Percentiles rank a stretch among this genome's conserved stretches.
phyloP scores from a whole-genome alignment of 2,113 vertebrate genomes.

The Lipophrys pholis region DNA sequence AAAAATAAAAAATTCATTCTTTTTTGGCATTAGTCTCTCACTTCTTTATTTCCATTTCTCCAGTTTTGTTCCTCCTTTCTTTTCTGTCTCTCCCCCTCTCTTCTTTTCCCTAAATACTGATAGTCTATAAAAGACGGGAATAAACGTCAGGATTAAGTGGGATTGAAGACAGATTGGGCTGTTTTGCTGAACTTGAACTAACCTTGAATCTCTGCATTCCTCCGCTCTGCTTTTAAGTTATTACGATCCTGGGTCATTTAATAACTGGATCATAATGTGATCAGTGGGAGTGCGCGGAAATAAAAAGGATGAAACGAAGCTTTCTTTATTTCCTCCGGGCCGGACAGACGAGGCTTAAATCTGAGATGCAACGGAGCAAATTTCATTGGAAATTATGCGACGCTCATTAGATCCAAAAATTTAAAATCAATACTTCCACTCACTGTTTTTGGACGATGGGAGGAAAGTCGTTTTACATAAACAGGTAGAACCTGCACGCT shows the following conservation, averaged over 20 bases:
- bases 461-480: too few species aligned
- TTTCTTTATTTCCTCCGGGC: conserved; percentile 28
- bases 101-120: not conserved
- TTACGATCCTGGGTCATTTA: conserved; percentile 54
- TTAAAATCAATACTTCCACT: not conserved
- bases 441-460: too few species aligned
- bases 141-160: conserved; percentile 26
- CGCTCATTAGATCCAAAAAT: not conserved
- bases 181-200: conserved; percentile 48
- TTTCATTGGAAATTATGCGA: conserved; percentile 14
- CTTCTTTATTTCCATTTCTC: too few species aligned
- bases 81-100: not conserved
- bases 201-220: conserved; percentile 51
- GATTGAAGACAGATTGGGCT: conserved; percentile 30
- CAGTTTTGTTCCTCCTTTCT: not conserved
- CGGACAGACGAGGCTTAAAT: conserved; percentile 25
- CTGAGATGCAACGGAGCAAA: conserved; percentile 12
- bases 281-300: conserved; percentile 67
- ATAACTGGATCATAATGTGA: conserved; percentile 67
- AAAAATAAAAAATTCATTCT: too few species aligned
- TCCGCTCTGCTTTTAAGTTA: conserved; percentile 54
- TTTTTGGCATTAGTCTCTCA: too few species aligned
- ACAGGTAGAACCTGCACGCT: too few species aligned
- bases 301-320: conserved; percentile 57
- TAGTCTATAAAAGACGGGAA: conserved; percentile 8